These are phyloP conservation scores for Numenius phaeopus DNA, from an alignment of 2,797 vertebrate genomes.

Conservation along the genomic window DNA sequence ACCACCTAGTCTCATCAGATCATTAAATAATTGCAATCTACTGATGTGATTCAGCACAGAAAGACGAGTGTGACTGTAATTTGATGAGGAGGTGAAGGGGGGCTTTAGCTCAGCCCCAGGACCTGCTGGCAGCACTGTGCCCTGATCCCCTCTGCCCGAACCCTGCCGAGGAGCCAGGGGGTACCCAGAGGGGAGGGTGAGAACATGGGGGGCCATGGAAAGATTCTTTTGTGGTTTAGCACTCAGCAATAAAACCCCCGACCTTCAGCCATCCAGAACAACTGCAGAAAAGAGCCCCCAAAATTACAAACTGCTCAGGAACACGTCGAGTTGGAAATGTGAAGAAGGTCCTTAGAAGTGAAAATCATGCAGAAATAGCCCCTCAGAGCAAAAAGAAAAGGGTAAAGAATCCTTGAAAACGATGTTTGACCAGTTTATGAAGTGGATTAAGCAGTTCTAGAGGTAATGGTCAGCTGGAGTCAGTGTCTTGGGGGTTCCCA, in stretches of 20 bases:
- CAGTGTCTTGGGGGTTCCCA: neutral
- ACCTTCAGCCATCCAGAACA: neutral
- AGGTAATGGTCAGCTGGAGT: neutral
- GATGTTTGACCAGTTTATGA: neutral
- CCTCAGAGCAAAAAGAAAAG: neutral
- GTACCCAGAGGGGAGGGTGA: neutral
- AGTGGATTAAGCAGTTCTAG: neutral
- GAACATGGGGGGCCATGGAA: accelerated
- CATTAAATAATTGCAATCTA: neutral
- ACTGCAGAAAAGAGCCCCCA: neutral
- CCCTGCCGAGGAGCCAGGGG: neutral
- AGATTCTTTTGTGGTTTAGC: neutral
- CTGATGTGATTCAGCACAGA: neutral
- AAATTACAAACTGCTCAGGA: neutral
- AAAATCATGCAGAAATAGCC: neutral
- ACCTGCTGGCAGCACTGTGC: neutral
- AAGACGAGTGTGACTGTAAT: neutral
- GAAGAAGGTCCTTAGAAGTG: neutral
- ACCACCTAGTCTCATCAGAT: neutral
- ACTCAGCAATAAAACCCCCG: neutral
- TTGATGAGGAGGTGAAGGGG: neutral
- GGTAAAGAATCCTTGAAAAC: neutral
- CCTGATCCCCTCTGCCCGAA: neutral
- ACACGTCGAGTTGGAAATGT: neutral
- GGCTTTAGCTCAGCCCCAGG: neutral